Percentiles rank a stretch among this genome's conserved stretches.
phyloP scores from a whole-genome alignment of 2,113 vertebrate species.

The Boleophthalmus pectinirostris region DNA sequence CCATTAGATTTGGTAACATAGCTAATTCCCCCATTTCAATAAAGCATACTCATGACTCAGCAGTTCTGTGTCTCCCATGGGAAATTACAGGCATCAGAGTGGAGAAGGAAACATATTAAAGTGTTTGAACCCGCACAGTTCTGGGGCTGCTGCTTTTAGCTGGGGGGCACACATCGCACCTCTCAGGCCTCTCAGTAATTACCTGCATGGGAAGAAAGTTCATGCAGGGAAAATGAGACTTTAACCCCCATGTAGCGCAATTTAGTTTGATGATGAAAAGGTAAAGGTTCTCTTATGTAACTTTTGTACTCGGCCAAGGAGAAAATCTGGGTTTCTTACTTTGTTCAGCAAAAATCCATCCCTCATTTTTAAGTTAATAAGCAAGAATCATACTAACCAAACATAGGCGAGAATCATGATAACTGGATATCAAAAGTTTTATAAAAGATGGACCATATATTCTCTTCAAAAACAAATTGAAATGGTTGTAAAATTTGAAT shows the following conservation, averaged over 20 bases:
- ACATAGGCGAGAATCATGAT: too few species aligned
- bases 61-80: conserved; percentile 44
- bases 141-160: conserved; percentile 9
- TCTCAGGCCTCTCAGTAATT: conserved; percentile 41
- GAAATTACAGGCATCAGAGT: conserved; percentile 54
- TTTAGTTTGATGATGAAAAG: conserved; percentile 45
- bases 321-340: background rate
- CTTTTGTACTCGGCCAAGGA: background rate
- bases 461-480: too few species aligned
- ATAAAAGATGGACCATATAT: background rate
- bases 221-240: conserved; percentile 42
- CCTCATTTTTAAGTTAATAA: too few species aligned
- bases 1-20: conserved; percentile 24
- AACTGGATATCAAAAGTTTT: too few species aligned
- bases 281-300: background rate
- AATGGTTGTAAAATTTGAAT: too few species aligned
- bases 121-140: conserved; percentile 13
- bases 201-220: conserved; percentile 16
- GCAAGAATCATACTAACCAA: background rate
- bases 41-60: conserved; percentile 60
- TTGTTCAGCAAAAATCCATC: background rate
- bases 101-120: conserved; percentile 23
- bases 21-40: conserved; percentile 55
- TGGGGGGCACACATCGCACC: background rate
- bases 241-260: conserved; percentile 32